phyloP scores from a whole-genome alignment of 1,140 invertebrate genomes.

The Neoseiulus cucumeris region DNA sequence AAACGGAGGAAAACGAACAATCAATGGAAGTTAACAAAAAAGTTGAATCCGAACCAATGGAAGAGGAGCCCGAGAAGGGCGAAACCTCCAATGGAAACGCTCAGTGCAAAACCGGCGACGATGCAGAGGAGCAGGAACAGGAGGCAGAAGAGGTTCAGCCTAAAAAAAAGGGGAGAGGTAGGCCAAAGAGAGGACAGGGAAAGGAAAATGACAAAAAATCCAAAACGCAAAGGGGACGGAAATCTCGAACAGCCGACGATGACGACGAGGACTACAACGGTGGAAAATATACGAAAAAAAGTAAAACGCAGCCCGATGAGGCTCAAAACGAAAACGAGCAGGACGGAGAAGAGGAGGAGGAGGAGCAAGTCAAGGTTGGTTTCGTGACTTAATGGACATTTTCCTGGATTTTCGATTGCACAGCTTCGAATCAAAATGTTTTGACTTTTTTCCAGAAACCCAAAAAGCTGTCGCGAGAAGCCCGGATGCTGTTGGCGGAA shows the following conservation, averaged over 20 bases:
- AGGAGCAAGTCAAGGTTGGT: constrained; percentile 22
- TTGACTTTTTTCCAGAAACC: background rate
- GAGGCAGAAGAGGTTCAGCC: constrained; percentile 28
- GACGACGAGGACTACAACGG: constrained; percentile 8
- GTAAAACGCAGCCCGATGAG: constrained; percentile 20
- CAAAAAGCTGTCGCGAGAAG: background rate
- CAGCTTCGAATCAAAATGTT: background rate
- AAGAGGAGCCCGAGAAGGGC: constrained; percentile 1
- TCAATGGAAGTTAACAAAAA: background rate
- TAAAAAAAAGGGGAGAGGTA: constrained; percentile 8
- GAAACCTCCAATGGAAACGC: constrained; percentile 9
- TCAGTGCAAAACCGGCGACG: constrained; percentile 18
- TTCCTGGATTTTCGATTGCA: background rate
- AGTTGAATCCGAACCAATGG: background rate
- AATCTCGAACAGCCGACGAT: constrained; percentile 4
- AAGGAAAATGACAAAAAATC: constrained; percentile 20
- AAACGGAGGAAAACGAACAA: constrained; percentile 13
- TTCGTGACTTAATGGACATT: too few relatives aligned
- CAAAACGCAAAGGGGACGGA: constrained; percentile 20
- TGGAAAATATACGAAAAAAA: too few relatives aligned
- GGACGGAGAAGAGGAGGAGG: constrained; percentile 38
- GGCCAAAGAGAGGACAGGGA: constrained; percentile 28
- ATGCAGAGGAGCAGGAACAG: constrained; percentile 19
- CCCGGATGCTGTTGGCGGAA: background rate
- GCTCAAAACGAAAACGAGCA: constrained; percentile 30